Evolutionary conservation across 23 tunicate genomes (phyloP).

Genomic region (Trididemnum clinides): DNA sequence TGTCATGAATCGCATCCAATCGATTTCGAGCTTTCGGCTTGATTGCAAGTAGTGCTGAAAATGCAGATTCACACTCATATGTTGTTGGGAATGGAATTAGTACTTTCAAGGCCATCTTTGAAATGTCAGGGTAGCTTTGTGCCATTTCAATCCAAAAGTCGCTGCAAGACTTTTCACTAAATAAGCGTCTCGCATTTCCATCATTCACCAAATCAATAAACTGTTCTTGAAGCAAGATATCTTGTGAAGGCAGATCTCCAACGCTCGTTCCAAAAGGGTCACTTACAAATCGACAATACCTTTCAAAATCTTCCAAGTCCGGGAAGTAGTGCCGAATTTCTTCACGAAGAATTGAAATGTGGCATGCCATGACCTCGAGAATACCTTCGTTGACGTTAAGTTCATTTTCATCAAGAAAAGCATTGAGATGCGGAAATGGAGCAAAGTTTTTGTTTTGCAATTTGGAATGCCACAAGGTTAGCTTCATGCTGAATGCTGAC

Average conservation of each 20-base stretch:
- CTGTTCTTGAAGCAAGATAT: too few species aligned
- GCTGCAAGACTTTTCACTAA: too few species aligned
- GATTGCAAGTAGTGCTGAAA: slow-evolving; percentile 37
- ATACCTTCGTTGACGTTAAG: slow-evolving; percentile 44
- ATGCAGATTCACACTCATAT: too few species aligned
- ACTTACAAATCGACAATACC: too few species aligned
- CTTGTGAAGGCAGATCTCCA: too few species aligned
- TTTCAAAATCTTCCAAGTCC: slow-evolving; percentile 29
- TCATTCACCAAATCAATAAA: too few species aligned
- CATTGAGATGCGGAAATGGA: slow-evolving; percentile 29
- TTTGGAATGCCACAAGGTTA: slow-evolving; percentile 44
- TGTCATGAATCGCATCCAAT: too few species aligned
- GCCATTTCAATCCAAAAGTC: too few species aligned
- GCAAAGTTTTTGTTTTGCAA: slow-evolving; percentile 16
- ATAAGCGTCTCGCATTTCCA: too few species aligned
- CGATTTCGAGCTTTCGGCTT: slow-evolving; percentile 1
- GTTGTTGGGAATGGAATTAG: too few species aligned
- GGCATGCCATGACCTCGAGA: slow-evolving; percentile 32
- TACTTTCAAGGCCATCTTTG: slow-evolving; percentile 51
- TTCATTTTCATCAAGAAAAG: slow-evolving; percentile 57
- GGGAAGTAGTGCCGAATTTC: slow-evolving; percentile 41
- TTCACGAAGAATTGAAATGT: slow-evolving; percentile 54
- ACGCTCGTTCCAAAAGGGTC: too few species aligned
- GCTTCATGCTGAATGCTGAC: slow-evolving; percentile 48
- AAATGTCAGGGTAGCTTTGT: slow-evolving; percentile 23